These are phyloP conservation scores for Eupithecia centaureata DNA, from an alignment of 2,888 invertebrate genomes.

Conservation along the genomic window DNA sequence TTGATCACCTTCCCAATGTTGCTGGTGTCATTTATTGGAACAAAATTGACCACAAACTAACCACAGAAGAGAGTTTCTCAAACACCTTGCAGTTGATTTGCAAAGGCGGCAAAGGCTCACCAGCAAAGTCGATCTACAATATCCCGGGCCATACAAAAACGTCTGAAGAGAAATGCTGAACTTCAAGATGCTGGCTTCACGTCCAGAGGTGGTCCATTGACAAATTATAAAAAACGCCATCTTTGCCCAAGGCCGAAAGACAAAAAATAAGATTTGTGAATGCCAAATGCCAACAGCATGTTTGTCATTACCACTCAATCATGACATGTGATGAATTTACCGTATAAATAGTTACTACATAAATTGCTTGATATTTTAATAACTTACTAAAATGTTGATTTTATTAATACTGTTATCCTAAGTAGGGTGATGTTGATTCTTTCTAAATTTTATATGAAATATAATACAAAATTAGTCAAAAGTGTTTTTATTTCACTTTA, in stretches of 20 bases:
- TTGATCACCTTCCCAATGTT: slow-evolving; percentile 2
- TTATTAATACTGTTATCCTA: not conserved
- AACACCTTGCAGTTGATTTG: not conserved
- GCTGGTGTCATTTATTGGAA: not conserved
- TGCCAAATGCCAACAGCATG: not conserved
- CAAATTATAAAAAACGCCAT: not conserved
- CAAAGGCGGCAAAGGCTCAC: too few relatives aligned
- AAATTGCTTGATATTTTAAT: not conserved
- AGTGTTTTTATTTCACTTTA: not conserved
- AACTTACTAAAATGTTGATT: not conserved
- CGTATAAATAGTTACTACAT: not conserved
- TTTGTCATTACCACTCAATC: not conserved
- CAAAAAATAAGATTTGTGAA: not conserved
- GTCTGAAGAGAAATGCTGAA: not conserved
- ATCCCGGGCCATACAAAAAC: not conserved
- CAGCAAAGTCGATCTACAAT: not conserved
- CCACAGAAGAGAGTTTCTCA: not conserved
- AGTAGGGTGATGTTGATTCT: not conserved
- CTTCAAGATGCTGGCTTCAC: not conserved
- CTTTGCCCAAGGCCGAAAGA: not conserved
- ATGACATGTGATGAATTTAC: not conserved
- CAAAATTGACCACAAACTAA: too few relatives aligned
- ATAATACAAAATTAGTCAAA: not conserved
- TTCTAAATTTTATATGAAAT: not conserved
- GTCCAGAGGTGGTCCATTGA: not conserved